A percentile compares a stretch with the other conserved stretches of the same genome.
These are phyloP conservation scores for Diaprepes abbreviatus DNA, from an alignment of 2,888 invertebrate genomes.

Conservation along the genomic window DNA sequence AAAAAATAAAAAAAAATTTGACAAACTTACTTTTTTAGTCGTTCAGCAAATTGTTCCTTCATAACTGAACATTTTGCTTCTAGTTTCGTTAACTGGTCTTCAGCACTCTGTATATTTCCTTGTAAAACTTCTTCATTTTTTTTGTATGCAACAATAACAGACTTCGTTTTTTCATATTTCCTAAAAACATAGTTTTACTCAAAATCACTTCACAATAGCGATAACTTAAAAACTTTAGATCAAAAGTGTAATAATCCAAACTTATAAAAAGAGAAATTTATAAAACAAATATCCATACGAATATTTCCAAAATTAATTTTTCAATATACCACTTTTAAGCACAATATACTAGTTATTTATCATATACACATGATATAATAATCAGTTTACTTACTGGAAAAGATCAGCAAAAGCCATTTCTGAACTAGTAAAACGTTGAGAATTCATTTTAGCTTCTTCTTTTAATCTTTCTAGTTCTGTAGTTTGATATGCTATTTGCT, in stretches of 20 bases:
- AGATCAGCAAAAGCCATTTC: conserved; percentile 78
- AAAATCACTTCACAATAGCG: no score
- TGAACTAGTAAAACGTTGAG: conserved; percentile 73
- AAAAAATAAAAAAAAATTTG: not conserved
- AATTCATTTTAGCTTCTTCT: conserved; percentile 72
- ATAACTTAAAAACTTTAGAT: no score
- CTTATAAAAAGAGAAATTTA: no score
- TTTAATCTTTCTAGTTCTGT: conserved; percentile 70
- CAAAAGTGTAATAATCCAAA: no score
- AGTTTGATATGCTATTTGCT: conserved; percentile 70
- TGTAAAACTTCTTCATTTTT: conserved; percentile 82
- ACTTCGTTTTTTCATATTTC: conserved; percentile 77
- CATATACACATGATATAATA: no score
- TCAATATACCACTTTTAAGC: no score
- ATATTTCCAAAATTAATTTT: no score
- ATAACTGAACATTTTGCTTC: conserved; percentile 89
- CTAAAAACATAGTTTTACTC: no score
- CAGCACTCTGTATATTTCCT: conserved; percentile 79
- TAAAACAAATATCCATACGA: no score
- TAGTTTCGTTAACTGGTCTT: conserved; percentile 80
- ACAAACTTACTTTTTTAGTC: conserved; percentile 81
- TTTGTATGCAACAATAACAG: conserved; percentile 78
- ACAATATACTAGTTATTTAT: no score
- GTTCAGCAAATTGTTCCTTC: conserved; percentile 90
- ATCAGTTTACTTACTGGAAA: conserved; percentile 70